Conservation (phyloP, 2,888 invertebrate genomes). For the Limenitis arthemis region DNA sequence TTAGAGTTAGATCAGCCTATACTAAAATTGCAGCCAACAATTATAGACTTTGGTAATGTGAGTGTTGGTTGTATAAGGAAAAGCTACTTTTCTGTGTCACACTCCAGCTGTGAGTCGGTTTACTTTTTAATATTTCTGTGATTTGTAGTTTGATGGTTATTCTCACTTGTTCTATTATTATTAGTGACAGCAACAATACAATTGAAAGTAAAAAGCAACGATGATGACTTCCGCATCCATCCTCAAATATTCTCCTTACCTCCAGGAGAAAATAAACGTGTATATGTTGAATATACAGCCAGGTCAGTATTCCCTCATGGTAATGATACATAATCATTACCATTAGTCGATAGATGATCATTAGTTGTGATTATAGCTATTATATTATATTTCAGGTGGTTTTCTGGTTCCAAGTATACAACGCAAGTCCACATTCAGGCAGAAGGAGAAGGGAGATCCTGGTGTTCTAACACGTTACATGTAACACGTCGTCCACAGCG, state of each 20-base stretch:
- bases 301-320: slow-evolving; percentile 30
- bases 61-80: slow-evolving; percentile 44
- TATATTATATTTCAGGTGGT: background rate
- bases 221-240: slow-evolving; percentile 34
- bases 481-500: slow-evolving; percentile 34
- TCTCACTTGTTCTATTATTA: too few relatives aligned
- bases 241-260: slow-evolving; percentile 34
- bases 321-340: background rate
- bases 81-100: slow-evolving; percentile 43
- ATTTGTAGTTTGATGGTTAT: too few relatives aligned
- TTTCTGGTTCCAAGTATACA: background rate
- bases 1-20: slow-evolving; percentile 44
- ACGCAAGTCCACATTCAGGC: slow-evolving; percentile 13
- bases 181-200: slow-evolving; percentile 34
- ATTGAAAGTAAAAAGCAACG: slow-evolving; percentile 33
- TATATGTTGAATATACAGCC: slow-evolving; percentile 48
- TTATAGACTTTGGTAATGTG: slow-evolving; percentile 45
- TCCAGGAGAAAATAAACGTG: slow-evolving; percentile 29
- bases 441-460: slow-evolving; percentile 27
- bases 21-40: slow-evolving; percentile 33
- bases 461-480: slow-evolving; percentile 13
- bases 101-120: slow-evolving; percentile 44
- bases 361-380: too few relatives aligned
- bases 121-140: background rate
- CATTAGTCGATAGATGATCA: too few relatives aligned